Percentiles rank a stretch among this genome's conserved stretches.
These are phyloP conservation scores for Drosophila rubida DNA, from an alignment of 2,888 invertebrate species.

Conservation along the genomic window DNA sequence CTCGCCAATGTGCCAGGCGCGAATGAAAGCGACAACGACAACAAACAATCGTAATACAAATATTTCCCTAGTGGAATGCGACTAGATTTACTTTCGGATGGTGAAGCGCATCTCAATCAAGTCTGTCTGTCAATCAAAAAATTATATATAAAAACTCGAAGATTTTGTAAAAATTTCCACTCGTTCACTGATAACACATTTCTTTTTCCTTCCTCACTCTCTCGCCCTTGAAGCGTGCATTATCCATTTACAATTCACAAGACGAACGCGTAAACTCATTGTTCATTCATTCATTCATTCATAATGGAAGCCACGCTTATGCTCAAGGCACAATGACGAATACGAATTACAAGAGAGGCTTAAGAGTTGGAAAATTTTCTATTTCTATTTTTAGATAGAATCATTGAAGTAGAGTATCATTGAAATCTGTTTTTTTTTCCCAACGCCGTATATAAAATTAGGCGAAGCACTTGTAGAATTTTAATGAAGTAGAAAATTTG, in stretches of 20 bases:
- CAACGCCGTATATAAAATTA: too few relatives aligned
- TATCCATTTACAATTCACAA: slow-evolving; percentile 16
- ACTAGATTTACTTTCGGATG: slow-evolving; percentile 5
- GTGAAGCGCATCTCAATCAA: background rate
- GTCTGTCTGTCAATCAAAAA: slow-evolving; percentile 29
- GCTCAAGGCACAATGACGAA: background rate
- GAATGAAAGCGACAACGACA: slow-evolving; percentile 9
- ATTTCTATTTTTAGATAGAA: slow-evolving; percentile 1
- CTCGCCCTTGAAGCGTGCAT: background rate
- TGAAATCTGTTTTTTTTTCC: background rate
- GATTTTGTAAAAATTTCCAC: slow-evolving; percentile 48
- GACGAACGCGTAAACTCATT: background rate
- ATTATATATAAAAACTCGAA: background rate
- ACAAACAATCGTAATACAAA: slow-evolving; percentile 9
- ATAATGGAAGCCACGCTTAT: background rate
- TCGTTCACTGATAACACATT: slow-evolving; percentile 38
- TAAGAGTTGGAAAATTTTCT: background rate
- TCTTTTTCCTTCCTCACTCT: background rate
- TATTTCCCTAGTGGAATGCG: slow-evolving; percentile 5
- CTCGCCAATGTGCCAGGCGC: slow-evolving; percentile 9
- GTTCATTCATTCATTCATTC: slow-evolving; percentile 10
- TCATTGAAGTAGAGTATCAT: background rate
- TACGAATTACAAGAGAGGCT: background rate
- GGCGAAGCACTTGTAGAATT: too few relatives aligned
- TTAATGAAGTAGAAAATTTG: too few relatives aligned